A percentile compares a stretch with the other conserved stretches of the same genome.
phyloP scores from a whole-genome alignment of 1,140 invertebrate species.

The Watersipora subatra region DNA sequence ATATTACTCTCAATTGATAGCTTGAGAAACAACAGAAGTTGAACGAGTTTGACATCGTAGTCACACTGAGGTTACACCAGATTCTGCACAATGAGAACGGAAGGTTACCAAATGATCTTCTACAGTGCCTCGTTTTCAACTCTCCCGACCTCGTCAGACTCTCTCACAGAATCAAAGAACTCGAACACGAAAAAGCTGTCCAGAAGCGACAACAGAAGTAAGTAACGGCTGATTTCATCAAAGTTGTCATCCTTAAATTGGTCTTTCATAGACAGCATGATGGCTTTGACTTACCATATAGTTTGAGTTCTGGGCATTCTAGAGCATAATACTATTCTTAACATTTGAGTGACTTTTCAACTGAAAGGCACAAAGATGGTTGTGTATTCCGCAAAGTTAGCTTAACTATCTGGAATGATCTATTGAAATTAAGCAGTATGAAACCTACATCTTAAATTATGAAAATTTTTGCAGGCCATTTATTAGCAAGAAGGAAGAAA shows the following conservation, averaged over 20 bases:
- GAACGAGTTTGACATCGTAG: conserved; percentile 52
- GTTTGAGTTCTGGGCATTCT: not conserved
- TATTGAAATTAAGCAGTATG: too few relatives aligned
- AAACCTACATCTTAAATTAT: too few relatives aligned
- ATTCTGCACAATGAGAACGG: conserved; percentile 48
- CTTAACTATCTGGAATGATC: too few relatives aligned
- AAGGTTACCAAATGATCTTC: conserved; percentile 43
- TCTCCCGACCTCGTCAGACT: conserved; percentile 45
- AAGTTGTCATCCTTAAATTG: too few relatives aligned
- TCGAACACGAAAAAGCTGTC: conserved; percentile 49
- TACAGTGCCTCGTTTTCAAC: conserved; percentile 51
- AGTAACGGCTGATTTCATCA: too few relatives aligned
- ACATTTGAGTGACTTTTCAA: too few relatives aligned
- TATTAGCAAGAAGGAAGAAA: too few relatives aligned
- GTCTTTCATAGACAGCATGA: not conserved
- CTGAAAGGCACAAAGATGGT: too few relatives aligned
- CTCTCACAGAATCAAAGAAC: conserved; percentile 49
- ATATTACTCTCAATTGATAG: too few relatives aligned
- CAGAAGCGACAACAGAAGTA: conserved; percentile 50
- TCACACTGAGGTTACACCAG: conserved; percentile 53
- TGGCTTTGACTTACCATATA: not conserved
- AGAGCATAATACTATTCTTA: too few relatives aligned
- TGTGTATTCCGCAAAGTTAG: too few relatives aligned
- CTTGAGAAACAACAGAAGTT: conserved; percentile 53
- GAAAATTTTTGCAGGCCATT: too few relatives aligned